Conservation (phyloP, 2,113 vertebrate genomes). For the Chamaea fasciata region DNA sequence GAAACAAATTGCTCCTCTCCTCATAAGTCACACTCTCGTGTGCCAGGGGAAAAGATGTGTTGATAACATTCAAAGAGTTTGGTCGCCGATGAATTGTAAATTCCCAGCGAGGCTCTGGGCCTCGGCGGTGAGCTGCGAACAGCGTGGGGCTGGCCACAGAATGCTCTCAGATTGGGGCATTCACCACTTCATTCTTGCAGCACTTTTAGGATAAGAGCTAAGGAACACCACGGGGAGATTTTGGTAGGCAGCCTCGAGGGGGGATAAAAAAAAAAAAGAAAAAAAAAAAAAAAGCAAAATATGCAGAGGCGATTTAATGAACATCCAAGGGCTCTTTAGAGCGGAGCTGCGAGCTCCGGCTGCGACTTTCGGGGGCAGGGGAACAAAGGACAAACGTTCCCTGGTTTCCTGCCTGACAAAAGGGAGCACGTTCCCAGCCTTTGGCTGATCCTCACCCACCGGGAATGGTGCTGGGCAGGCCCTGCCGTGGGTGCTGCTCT, state of each 20-base stretch:
- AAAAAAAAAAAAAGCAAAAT: not conserved
- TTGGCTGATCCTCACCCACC: not conserved
- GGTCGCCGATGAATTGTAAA: conserved; percentile 71
- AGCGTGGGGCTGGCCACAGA: conserved; percentile 34
- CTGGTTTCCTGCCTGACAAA: not conserved
- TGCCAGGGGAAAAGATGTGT: conserved; percentile 66
- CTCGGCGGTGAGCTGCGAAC: conserved; percentile 44
- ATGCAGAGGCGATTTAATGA: conserved; percentile 53
- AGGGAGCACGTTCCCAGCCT: not conserved
- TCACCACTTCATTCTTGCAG: not conserved
- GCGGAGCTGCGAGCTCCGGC: not conserved
- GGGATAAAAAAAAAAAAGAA: not conserved
- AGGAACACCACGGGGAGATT: conserved; percentile 43
- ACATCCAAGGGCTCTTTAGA: not conserved
- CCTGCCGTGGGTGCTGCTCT: accelerated
- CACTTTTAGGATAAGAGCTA: conserved; percentile 51
- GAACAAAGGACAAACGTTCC: not conserved
- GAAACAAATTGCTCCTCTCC: conserved; percentile 76
- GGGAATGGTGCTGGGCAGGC: accelerated
- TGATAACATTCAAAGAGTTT: conserved; percentile 71
- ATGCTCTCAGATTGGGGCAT: conserved; percentile 52
- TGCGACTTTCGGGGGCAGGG: not conserved
- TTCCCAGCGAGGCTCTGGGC: conserved; percentile 65
- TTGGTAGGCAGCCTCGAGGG: conserved; percentile 10
- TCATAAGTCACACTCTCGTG: conserved; percentile 43